These are phyloP conservation scores for Neomonachus schauinslandi DNA, from an alignment of 2,113 vertebrate species.

Conservation along the genomic window DNA sequence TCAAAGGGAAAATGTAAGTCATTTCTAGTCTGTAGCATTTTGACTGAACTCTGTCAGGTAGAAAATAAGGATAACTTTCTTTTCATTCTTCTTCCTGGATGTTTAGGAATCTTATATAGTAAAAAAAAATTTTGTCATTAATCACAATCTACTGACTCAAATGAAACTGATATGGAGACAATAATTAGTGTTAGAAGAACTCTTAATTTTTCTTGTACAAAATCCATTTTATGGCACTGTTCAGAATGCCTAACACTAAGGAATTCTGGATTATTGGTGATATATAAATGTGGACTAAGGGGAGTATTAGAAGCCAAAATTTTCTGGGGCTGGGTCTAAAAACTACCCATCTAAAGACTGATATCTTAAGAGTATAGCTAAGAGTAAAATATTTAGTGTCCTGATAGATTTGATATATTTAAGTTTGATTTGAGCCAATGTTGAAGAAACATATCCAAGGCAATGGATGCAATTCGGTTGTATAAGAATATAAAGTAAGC, in stretches of 20 bases:
- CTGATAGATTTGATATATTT: neutral
- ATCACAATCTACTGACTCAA: neutral
- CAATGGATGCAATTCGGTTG: neutral
- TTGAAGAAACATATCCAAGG: neutral
- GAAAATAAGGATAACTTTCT: neutral
- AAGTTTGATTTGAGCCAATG: neutral
- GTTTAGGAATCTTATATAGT: neutral
- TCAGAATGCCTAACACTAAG: neutral
- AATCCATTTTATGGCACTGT: neutral
- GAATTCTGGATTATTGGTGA: neutral
- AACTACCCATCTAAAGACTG: neutral
- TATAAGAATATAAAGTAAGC: neutral
- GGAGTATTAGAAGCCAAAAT: neutral
- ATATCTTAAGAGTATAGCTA: neutral
- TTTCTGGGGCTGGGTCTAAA: neutral
- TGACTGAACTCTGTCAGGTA: neutral
- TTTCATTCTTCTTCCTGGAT: neutral
- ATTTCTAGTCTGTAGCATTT: neutral
- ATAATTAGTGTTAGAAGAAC: neutral
- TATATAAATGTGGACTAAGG: neutral
- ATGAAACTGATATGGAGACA: neutral
- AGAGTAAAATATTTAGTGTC: neutral
- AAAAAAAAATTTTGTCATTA: neutral
- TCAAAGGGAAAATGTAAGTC: neutral
- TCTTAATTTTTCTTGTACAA: neutral